phyloP scores from a whole-genome alignment of 1,140 invertebrate species.

The Lordiphosa mommai region DNA sequence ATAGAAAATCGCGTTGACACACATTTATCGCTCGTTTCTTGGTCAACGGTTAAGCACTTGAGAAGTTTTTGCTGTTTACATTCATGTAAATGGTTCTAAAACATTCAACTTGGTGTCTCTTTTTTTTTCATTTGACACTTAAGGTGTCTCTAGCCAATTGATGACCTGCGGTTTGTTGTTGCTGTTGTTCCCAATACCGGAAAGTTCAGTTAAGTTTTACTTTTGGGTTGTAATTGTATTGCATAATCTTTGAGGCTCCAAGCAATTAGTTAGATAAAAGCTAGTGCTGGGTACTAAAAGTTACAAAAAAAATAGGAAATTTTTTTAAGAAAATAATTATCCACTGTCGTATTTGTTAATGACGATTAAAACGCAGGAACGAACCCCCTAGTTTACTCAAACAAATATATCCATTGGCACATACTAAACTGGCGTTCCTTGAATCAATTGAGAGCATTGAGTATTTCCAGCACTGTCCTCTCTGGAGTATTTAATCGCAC shows the following conservation, averaged over 20 bases:
- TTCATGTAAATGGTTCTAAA: constrained; percentile 20
- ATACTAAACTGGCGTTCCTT: too few species aligned
- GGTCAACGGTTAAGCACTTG: constrained; percentile 25
- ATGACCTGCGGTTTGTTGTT: constrained; percentile 11
- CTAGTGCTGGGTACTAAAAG: too few species aligned
- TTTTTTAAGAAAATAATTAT: too few species aligned
- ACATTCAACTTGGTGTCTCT: constrained; percentile 14
- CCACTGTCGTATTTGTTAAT: too few species aligned
- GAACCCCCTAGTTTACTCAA: too few species aligned
- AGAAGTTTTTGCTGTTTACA: not conserved
- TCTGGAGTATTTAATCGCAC: too few species aligned
- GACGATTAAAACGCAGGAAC: too few species aligned
- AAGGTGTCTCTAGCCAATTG: constrained; percentile 18
- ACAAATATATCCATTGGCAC: too few species aligned
- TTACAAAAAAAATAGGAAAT: too few species aligned
- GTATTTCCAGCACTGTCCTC: too few species aligned
- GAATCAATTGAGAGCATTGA: too few species aligned
- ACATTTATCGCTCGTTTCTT: constrained; percentile 46
- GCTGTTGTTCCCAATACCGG: constrained; percentile 36
- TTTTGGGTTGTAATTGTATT: constrained; percentile 27
- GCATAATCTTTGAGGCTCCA: constrained; percentile 17
- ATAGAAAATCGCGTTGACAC: constrained; percentile 56
- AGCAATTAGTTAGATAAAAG: too few species aligned
- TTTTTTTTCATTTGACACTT: constrained; percentile 18
- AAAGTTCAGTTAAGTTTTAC: constrained; percentile 29